Percentiles rank a stretch among this genome's conserved stretches.
Evolutionary conservation across 2,888 invertebrate species (phyloP).

Genomic region (Drosophila infuscata): DNA sequence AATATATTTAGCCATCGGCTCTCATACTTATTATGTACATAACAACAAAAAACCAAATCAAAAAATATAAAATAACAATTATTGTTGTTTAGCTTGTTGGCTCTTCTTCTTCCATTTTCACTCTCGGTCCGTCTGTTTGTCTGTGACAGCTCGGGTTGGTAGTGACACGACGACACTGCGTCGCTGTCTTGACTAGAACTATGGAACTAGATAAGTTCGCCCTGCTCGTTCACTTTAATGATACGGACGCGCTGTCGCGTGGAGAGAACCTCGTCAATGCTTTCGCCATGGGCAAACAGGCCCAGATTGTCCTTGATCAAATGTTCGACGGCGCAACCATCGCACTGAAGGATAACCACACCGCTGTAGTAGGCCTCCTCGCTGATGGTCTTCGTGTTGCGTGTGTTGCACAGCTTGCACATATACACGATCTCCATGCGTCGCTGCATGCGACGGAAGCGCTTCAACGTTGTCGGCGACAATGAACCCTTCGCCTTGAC

Average conservation of each 20-base stretch:
- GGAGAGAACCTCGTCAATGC: slow-evolving; percentile 80
- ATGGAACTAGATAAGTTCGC: slow-evolving; percentile 77
- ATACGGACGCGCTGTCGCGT: slow-evolving; percentile 78
- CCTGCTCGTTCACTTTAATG: slow-evolving; percentile 82
- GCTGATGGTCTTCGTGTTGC: slow-evolving; percentile 82
- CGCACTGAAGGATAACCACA: slow-evolving; percentile 83
- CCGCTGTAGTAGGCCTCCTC: slow-evolving; percentile 82
- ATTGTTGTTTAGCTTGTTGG: slow-evolving; percentile 16
- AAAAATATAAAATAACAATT: slow-evolving; percentile 12
- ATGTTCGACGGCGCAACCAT: slow-evolving; percentile 83
- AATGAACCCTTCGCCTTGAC: slow-evolving; percentile 63
- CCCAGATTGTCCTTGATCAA: slow-evolving; percentile 83
- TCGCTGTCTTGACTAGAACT: slow-evolving; percentile 62
- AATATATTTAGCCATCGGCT: slow-evolving; percentile 53
- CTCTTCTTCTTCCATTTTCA: background rate
- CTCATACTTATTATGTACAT: slow-evolving; percentile 34
- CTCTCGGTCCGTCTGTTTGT: background rate
- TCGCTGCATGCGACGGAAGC: slow-evolving; percentile 77
- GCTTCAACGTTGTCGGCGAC: slow-evolving; percentile 78
- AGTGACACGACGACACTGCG: slow-evolving; percentile 45
- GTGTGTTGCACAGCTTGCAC: slow-evolving; percentile 83
- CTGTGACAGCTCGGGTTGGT: slow-evolving; percentile 1
- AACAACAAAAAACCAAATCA: slow-evolving; percentile 41
- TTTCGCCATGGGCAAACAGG: slow-evolving; percentile 77
- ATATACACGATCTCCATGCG: slow-evolving; percentile 82